A percentile compares a stretch with the other conserved stretches of the same genome.
Evolutionary conservation across 2,113 vertebrate species (phyloP).

Genomic region (Alethe castanea): DNA sequence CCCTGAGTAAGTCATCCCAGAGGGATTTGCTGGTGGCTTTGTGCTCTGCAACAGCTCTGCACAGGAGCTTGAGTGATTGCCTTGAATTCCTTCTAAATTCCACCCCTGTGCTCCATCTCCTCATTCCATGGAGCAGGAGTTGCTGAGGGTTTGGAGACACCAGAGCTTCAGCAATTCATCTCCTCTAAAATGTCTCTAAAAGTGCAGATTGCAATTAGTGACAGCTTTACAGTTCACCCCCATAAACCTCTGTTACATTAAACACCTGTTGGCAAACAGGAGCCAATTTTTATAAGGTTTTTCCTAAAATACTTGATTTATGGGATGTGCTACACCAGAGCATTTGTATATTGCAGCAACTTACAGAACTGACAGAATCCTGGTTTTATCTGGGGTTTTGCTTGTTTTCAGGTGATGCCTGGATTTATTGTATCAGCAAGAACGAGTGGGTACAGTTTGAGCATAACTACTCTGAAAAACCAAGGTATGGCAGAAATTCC

Average conservation of each 20-base stretch:
- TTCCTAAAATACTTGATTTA: background rate
- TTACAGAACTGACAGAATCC: background rate
- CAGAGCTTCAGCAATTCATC: background rate
- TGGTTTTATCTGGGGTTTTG: background rate
- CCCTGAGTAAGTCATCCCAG: constrained; percentile 82
- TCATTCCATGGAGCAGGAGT: background rate
- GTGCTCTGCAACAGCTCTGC: background rate
- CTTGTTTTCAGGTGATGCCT: constrained; percentile 85
- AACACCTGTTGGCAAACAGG: background rate
- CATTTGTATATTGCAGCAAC: background rate
- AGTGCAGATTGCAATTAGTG: background rate
- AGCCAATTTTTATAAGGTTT: background rate
- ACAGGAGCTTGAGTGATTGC: background rate
- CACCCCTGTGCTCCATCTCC: accelerated
- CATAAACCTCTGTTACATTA: background rate
- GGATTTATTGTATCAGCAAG: constrained; percentile 90
- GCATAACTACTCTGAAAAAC: constrained; percentile 84
- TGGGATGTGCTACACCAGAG: no score
- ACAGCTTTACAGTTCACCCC: background rate
- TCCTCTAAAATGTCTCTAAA: background rate
- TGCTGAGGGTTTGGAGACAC: background rate
- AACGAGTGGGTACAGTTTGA: constrained; percentile 92
- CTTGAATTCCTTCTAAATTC: background rate
- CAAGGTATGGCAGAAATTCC: constrained; percentile 75
- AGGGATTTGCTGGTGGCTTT: background rate